These are phyloP conservation scores for Pogoniulus pusillus DNA, from an alignment of 2,797 vertebrate genomes.

Conservation along the genomic window DNA sequence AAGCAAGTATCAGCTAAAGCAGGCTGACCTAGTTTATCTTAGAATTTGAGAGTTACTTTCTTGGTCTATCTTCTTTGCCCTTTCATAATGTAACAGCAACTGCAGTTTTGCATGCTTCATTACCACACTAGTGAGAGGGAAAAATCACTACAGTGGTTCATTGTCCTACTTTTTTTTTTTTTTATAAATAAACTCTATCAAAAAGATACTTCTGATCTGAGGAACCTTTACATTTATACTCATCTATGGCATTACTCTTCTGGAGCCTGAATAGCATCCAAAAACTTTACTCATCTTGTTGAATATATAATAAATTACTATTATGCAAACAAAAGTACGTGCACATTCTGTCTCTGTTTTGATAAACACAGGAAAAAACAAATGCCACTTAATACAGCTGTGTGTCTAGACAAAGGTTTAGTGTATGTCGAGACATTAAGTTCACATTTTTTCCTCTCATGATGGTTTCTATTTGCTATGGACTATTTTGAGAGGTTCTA, in stretches of 20 bases:
- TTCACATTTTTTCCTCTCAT: neutral
- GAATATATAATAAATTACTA: conserved; percentile 32
- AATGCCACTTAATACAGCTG: conserved; percentile 21
- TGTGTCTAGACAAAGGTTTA: neutral
- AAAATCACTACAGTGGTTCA: conserved; percentile 8
- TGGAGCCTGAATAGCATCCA: neutral
- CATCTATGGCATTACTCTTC: neutral
- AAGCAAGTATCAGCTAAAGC: neutral
- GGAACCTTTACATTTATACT: conserved; percentile 4
- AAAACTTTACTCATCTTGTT: conserved; percentile 9
- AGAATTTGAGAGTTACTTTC: neutral
- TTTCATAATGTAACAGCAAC: neutral
- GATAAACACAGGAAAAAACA: neutral
- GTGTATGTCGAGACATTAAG: neutral
- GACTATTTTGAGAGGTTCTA: neutral
- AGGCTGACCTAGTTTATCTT: neutral
- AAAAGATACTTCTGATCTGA: neutral
- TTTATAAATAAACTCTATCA: conserved; percentile 4
- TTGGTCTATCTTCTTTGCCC: neutral
- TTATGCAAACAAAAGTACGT: conserved; percentile 3
- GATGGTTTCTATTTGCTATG: neutral
- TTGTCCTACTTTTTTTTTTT: neutral
- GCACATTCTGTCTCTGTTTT: conserved; percentile 1
- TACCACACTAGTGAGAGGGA: neutral
- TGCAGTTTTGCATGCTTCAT: neutral